Evolutionary conservation across 2,113 vertebrate species (phyloP).

Genomic region (Plestiodon gilberti): DNA sequence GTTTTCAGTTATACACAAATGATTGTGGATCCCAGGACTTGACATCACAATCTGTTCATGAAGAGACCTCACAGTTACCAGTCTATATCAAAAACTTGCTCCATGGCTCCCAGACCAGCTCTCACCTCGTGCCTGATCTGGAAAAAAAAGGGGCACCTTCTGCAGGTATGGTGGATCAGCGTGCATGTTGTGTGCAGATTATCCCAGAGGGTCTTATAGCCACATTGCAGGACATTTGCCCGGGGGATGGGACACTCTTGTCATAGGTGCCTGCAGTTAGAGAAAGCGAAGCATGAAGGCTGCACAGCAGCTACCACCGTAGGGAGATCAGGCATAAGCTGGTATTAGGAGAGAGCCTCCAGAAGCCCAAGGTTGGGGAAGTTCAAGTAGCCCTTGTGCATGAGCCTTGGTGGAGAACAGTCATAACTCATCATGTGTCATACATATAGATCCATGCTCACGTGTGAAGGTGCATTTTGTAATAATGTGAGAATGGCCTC

Average conservation of each 20-base stretch:
- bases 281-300: not conserved
- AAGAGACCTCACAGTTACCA: not conserved
- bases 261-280: not conserved
- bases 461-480: not conserved
- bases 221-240: not conserved
- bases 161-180: slow-evolving; percentile 6
- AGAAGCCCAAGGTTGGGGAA: not conserved
- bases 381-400: not conserved
- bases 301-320: not conserved
- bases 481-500: not conserved
- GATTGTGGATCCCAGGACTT: not conserved
- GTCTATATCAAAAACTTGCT: not conserved
- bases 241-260: too few species aligned
- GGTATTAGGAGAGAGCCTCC: not conserved
- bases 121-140: not conserved
- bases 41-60: not conserved
- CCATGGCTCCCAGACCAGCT: not conserved
- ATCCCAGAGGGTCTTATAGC: too few species aligned
- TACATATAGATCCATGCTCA: too few species aligned
- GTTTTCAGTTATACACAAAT: not conserved
- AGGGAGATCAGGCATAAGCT: not conserved
- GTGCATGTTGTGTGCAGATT: not conserved
- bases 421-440: too few species aligned
- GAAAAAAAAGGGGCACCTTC: not conserved
- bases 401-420: not conserved